These are phyloP conservation scores for Spinibarbus caldwelli DNA, from an alignment of 2,797 vertebrate genomes.

Conservation along the genomic window DNA sequence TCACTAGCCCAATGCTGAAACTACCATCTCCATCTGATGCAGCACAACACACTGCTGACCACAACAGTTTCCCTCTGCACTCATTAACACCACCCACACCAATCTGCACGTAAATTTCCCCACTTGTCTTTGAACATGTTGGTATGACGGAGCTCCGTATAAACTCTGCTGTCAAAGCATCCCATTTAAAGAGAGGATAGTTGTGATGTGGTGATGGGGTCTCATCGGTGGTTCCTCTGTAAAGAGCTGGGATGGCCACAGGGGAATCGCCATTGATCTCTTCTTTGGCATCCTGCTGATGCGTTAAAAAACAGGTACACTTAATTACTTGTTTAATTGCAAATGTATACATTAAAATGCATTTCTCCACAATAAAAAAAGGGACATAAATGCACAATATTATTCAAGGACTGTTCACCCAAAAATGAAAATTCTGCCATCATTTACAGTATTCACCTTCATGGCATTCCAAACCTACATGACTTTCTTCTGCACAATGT, in stretches of 20 bases:
- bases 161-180: conserved; percentile 68
- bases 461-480: no score
- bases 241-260: conserved; percentile 69
- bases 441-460: no score
- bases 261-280: conserved; percentile 55
- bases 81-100: conserved; percentile 64
- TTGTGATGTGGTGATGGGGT: conserved; percentile 49
- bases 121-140: conserved; percentile 67
- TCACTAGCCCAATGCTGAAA: conserved; percentile 74
- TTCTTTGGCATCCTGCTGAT: conserved; percentile 54
- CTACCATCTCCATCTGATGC: conserved; percentile 55
- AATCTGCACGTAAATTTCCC: conserved; percentile 75
- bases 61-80: conserved; percentile 45
- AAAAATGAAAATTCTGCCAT: no score
- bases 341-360: not conserved
- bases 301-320: conserved; percentile 19
- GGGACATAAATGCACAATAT: not conserved
- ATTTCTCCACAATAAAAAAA: not conserved
- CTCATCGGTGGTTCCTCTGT: conserved; percentile 41
- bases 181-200: conserved; percentile 70
- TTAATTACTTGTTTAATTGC: not conserved
- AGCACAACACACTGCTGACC: conserved; percentile 63
- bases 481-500: no score
- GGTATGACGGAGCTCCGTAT: conserved; percentile 67
- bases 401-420: no score